Conservation (phyloP, 1,140 invertebrate species). For the Zophobas morio region DNA sequence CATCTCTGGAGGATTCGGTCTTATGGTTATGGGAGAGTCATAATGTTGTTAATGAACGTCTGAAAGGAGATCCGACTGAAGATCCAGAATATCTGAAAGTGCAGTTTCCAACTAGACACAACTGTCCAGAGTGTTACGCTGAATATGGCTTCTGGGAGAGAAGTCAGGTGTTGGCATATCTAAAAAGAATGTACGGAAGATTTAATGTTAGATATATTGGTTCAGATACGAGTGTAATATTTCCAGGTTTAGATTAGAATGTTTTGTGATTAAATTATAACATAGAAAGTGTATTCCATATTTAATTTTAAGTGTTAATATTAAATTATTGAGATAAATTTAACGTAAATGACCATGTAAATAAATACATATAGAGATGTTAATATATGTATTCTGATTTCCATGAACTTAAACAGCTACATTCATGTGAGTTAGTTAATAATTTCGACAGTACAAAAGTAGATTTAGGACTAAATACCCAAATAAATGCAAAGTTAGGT, state of each 20-base stretch:
- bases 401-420: too few relatives aligned
- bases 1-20: slow-evolving; percentile 80
- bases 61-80: slow-evolving; percentile 89
- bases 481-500: too few relatives aligned
- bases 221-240: slow-evolving; percentile 61
- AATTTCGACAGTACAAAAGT: too few relatives aligned
- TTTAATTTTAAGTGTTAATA: too few relatives aligned
- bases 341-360: too few relatives aligned
- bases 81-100: slow-evolving; percentile 93
- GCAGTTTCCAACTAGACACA: slow-evolving; percentile 84
- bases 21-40: slow-evolving; percentile 97
- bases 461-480: too few relatives aligned
- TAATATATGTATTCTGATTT: too few relatives aligned
- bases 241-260: slow-evolving; percentile 6
- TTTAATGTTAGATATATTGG: slow-evolving; percentile 64
- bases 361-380: too few relatives aligned
- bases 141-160: slow-evolving; percentile 78
- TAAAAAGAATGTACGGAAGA: slow-evolving; percentile 81
- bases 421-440: too few relatives aligned
- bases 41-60: slow-evolving; percentile 92
- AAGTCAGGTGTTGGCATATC: slow-evolving; percentile 80
- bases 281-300: too few relatives aligned
- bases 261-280: too few relatives aligned
- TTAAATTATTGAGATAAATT: too few relatives aligned
- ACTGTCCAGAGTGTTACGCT: slow-evolving; percentile 81